phyloP scores from a whole-genome alignment of 2,797 vertebrate species.

The Cephalopachus bancanus region DNA sequence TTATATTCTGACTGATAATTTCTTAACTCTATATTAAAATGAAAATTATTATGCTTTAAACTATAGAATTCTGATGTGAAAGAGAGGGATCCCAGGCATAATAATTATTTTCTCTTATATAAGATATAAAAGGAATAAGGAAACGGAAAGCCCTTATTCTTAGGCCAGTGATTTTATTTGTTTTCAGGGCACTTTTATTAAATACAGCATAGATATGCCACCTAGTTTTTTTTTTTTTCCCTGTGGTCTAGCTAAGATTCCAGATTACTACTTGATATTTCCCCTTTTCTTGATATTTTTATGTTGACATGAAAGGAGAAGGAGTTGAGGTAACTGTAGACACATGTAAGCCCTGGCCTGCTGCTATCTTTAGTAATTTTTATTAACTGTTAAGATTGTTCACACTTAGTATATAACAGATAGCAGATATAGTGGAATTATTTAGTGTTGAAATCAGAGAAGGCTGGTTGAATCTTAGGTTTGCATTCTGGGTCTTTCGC shows the following conservation, averaged over 20 bases:
- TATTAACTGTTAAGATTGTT: neutral
- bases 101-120: constrained; percentile 13
- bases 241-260: neutral
- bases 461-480: neutral
- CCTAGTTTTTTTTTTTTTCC: neutral
- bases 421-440: neutral
- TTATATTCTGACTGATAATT: constrained; percentile 22
- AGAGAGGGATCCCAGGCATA: neutral
- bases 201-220: neutral
- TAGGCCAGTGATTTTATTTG: constrained; percentile 15
- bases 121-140: neutral
- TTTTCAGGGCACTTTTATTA: constrained; percentile 29
- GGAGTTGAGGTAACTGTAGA: neutral
- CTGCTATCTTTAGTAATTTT: neutral
- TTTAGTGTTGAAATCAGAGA: neutral
- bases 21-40: constrained; percentile 47
- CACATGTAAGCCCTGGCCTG: neutral
- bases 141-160: neutral
- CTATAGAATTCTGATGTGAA: neutral
- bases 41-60: neutral
- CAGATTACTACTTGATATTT: neutral
- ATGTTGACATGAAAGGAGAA: constrained; percentile 24
- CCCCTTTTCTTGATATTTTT: neutral
- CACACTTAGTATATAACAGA: neutral
- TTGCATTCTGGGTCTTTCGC: neutral